phyloP scores from a whole-genome alignment of 2,888 invertebrate species.

The Allygus modestus region DNA sequence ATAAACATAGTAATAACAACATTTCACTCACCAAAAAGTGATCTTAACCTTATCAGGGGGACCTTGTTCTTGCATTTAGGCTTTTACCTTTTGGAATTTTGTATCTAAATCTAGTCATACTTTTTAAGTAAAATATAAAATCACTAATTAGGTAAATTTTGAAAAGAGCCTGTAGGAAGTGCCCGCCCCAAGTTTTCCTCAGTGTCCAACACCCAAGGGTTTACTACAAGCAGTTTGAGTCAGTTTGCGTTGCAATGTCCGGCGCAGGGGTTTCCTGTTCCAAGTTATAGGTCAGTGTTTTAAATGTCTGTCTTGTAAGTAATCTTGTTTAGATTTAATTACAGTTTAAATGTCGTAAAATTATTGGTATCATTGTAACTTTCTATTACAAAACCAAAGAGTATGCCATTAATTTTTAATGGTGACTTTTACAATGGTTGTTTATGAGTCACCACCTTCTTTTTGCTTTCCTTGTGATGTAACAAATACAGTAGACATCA shows the following conservation, averaged over 20 bases:
- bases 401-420: no score
- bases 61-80: not conserved
- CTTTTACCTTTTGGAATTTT: not conserved
- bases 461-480: no score
- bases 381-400: no score
- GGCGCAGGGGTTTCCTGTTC: conserved; percentile 84
- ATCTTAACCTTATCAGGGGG: not conserved
- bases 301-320: no score
- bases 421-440: no score
- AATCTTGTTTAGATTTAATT: no score
- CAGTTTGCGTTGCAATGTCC: conserved; percentile 75
- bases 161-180: conserved; percentile 58
- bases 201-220: conserved; percentile 59
- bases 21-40: no score
- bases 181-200: conserved; percentile 63
- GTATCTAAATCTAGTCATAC: not conserved
- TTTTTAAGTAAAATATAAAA: not conserved
- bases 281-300: conserved; percentile 81
- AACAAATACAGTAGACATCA: no score
- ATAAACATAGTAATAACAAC: no score
- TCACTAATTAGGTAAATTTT: not conserved
- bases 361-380: no score
- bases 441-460: no score
- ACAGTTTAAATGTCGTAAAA: no score
- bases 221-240: conserved; percentile 54